Evolutionary conservation across 1,140 invertebrate species (phyloP), one percentile per base, ranked within the genome.

Genomic region (Ips typographus): DNA sequence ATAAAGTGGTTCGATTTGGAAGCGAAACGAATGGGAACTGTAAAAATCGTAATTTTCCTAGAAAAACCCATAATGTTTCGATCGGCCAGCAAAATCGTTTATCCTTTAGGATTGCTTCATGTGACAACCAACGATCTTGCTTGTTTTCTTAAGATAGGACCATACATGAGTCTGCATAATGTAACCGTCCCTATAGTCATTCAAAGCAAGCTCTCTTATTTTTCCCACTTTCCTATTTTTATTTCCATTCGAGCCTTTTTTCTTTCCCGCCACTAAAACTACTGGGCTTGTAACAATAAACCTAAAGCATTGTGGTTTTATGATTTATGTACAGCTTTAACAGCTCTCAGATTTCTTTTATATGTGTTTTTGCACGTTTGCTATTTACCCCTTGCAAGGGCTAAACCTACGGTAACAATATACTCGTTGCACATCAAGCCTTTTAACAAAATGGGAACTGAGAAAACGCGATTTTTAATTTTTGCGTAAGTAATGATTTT

Each of bases 141-240:
- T 64, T 70, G 68, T 63, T 58, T 64, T 64, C 68, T 42, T 64
- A 57, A 70, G 68, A 70, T 70, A 70, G 41, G 52, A 7, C 38
- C 41, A 8, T 51, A 55, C 68, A 70, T 70, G 68, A 43, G 68
- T 70, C 60, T 59, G 68, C 68, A 70, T 70, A 70, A 70, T 70
- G 52, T 70, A 61, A 56, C 60, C 39, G 44, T n/a, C 42, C 42
- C 49, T 37, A 60, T 61, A 66, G 43, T 59, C 65, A 47, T 68
- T 61, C 66, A 61, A 68, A 40, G 41, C 52, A 8, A 69, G 40
- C 41, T 44, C 44, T 51, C 47, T 53, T 52, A 59, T 61, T 68
- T 61, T 53, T 39, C 38, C 51, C 57, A 44, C 62, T 64, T 42
- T 53, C 40, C 49, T 53, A 64, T 53, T 64, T 64, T 64, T 53